These are phyloP conservation scores for Imbricaverruca yamaguchii DNA, from an alignment of 2,888 invertebrate genomes.

Conservation along the genomic window DNA sequence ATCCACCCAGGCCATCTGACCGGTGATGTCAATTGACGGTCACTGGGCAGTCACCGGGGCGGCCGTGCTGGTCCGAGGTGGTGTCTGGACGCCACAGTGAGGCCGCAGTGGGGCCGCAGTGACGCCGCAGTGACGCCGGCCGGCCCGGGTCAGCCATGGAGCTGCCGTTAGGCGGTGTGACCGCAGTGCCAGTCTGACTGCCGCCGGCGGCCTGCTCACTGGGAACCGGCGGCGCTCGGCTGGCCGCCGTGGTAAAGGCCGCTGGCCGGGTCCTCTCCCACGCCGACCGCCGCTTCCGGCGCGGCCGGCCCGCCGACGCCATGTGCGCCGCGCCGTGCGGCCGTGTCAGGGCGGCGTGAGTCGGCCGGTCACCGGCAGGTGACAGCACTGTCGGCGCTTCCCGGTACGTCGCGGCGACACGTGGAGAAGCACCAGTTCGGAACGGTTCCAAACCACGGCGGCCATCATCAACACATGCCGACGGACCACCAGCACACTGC, in stretches of 20 bases:
- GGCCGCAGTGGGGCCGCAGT: neutral
- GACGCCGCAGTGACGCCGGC: neutral
- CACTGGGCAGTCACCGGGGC: too few relatives aligned
- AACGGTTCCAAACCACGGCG: too few relatives aligned
- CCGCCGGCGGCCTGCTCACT: neutral
- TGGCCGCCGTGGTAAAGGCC: neutral
- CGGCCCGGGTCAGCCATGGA: neutral
- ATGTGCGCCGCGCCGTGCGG: neutral
- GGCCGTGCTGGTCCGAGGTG: too few relatives aligned
- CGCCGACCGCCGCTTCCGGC: neutral
- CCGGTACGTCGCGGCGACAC: too few relatives aligned
- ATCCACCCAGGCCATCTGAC: too few relatives aligned
- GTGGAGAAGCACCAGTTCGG: too few relatives aligned
- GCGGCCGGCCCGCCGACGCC: neutral
- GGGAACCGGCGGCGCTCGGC: neutral
- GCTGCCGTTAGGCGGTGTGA: neutral
- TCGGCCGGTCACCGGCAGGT: too few relatives aligned
- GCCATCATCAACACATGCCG: too few relatives aligned
- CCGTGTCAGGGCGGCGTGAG: neutral
- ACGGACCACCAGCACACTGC: too few relatives aligned
- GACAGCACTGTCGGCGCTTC: too few relatives aligned
- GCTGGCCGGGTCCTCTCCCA: neutral
- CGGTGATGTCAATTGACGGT: too few relatives aligned
- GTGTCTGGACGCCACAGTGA: neutral
- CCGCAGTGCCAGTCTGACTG: neutral